Percentiles rank a stretch among this genome's conserved stretches.
Evolutionary conservation across 2,888 invertebrate species (phyloP).

Genomic region (Amblyjoppa fuscipennis): DNA sequence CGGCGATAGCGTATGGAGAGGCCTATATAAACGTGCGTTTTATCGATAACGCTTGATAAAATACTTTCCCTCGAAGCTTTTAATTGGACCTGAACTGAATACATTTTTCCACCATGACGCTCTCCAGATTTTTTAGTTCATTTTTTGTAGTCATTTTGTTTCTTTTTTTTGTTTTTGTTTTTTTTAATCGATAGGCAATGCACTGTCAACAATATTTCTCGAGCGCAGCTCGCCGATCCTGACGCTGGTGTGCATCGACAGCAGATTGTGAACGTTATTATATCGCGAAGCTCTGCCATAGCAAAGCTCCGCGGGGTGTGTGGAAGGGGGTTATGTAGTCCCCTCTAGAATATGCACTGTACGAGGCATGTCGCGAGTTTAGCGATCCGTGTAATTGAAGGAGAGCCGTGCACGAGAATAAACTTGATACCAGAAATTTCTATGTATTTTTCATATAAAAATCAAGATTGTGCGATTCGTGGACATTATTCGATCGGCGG

Average conservation of each 20-base stretch:
- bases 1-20: not conserved
- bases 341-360: not conserved
- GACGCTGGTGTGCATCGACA: conserved; percentile 33
- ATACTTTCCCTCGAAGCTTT: conserved; percentile 9
- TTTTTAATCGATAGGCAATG: not conserved
- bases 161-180: conserved; percentile 10
- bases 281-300: conserved; percentile 4
- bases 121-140: conserved; percentile 1
- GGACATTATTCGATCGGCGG: not conserved
- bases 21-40: not conserved
- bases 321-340: too few species aligned
- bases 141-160: too few species aligned
- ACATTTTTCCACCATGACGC: conserved; percentile 1
- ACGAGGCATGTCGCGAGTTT: not conserved
- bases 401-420: not conserved
- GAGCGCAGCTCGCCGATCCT: not conserved
- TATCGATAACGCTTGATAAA: conserved; percentile 38
- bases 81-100: conserved; percentile 14
- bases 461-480: not conserved
- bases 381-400: conserved; percentile 34
- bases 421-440: not conserved
- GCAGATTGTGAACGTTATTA: conserved; percentile 25
- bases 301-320: too few species aligned
- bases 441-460: conserved; percentile 2
- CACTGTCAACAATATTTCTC: not conserved